Evolutionary conservation across 2,888 invertebrate species (phyloP).

Genomic region (Polymixis lichenea): DNA sequence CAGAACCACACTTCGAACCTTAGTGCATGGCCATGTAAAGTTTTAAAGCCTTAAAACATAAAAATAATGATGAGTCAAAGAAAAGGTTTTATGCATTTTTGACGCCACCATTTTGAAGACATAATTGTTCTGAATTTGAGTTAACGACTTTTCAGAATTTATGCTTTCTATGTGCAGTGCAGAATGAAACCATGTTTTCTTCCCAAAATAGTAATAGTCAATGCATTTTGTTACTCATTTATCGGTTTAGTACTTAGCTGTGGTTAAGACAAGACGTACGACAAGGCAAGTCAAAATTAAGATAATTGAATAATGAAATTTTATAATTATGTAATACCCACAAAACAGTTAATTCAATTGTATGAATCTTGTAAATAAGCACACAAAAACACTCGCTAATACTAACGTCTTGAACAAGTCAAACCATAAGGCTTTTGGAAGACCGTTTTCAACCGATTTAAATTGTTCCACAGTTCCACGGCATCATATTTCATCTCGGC

Average conservation of each 20-base stretch:
- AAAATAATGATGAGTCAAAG: neutral
- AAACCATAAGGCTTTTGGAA: slow-evolving; percentile 31
- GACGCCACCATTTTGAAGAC: neutral
- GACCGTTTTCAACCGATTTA: slow-evolving; percentile 43
- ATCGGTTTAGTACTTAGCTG: too few species aligned
- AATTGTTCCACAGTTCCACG: slow-evolving; percentile 49
- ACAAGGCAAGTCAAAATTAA: too few species aligned
- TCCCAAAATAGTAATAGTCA: too few species aligned
- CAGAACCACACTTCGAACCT: too few species aligned
- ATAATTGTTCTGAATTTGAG: neutral
- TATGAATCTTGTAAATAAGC: neutral
- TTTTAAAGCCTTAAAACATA: neutral
- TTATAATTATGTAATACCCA: too few species aligned
- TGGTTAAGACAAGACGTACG: too few species aligned
- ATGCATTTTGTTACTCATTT: too few species aligned
- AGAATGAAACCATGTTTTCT: neutral
- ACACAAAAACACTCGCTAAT: neutral
- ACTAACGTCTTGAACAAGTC: slow-evolving; percentile 28
- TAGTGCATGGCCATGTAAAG: too few species aligned
- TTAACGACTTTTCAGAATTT: neutral
- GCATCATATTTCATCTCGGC: slow-evolving; percentile 57
- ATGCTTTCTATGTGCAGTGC: neutral
- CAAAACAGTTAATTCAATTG: too few species aligned
- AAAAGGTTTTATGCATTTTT: neutral
- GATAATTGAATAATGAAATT: too few species aligned